Percentiles rank a stretch among this genome's conserved stretches.
Evolutionary conservation across 1,140 invertebrate genomes (phyloP).

Genomic region (Chrysoperla carnea): DNA sequence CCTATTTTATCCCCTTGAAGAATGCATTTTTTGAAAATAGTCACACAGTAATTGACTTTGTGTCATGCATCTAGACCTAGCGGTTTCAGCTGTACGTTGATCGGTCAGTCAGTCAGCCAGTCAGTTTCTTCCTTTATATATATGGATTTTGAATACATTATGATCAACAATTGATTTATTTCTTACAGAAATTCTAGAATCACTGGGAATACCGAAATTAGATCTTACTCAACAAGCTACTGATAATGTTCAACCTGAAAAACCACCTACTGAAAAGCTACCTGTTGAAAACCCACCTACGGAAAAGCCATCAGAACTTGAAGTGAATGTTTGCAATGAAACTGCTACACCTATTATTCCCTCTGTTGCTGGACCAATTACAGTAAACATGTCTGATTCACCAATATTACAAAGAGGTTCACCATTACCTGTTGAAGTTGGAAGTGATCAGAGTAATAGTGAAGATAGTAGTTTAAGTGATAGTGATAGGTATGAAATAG

Average conservation of each 20-base stretch:
- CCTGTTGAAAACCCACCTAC: conserved; percentile 4
- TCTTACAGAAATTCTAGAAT: conserved; percentile 27
- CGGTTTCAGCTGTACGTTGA: too few relatives aligned
- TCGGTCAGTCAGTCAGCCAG: too few relatives aligned
- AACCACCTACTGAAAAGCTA: conserved; percentile 1
- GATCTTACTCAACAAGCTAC: conserved; percentile 17
- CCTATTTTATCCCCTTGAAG: too few relatives aligned
- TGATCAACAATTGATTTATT: too few relatives aligned
- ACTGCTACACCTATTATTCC: neutral
- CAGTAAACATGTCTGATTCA: neutral
- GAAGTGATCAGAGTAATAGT: conserved; percentile 46
- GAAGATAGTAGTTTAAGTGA: conserved; percentile 65
- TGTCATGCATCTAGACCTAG: too few relatives aligned
- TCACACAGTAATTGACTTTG: too few relatives aligned
- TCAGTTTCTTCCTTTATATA: too few relatives aligned
- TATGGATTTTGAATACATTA: too few relatives aligned
- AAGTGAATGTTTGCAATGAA: neutral
- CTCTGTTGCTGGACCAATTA: neutral
- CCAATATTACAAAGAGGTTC: neutral
- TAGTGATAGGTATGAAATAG: conserved; percentile 35
- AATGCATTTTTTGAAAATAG: too few relatives aligned
- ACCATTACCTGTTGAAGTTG: conserved; percentile 6
- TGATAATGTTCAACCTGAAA: too few relatives aligned
- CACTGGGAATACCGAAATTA: conserved; percentile 30
- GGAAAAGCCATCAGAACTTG: conserved; percentile 3